A percentile compares a stretch with the other conserved stretches of the same genome.
Evolutionary conservation across 92 coral and sea anemone species (phyloP).

Genomic region (Epizoanthus stellaris): DNA sequence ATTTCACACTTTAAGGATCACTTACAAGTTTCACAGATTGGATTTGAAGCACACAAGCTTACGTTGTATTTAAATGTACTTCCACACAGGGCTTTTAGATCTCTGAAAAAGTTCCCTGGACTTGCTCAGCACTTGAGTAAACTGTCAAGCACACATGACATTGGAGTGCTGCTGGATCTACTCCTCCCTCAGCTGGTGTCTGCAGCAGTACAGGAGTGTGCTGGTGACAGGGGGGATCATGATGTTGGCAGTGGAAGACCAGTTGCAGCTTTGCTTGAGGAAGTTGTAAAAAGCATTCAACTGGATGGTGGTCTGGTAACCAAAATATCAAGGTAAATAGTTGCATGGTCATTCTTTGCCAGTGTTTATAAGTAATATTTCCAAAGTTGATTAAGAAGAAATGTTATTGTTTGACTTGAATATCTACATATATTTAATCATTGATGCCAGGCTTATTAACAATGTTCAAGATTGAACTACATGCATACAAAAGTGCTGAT

Average conservation of each 20-base stretch:
- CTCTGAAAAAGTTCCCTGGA: conserved; percentile 63
- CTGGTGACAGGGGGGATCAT: conserved; percentile 22
- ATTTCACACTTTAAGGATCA: too few relatives aligned
- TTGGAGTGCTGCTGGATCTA: conserved; percentile 72
- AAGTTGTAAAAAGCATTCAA: conserved; percentile 33
- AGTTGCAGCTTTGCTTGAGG: background rate
- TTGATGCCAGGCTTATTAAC: too few relatives aligned
- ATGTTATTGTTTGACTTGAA: background rate
- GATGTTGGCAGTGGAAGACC: conserved; percentile 1
- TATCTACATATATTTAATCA: too few relatives aligned
- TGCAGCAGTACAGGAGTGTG: conserved; percentile 46
- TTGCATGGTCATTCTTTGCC: background rate
- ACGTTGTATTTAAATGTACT: background rate
- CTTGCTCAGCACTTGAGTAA: conserved; percentile 59
- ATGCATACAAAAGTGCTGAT: too few relatives aligned
- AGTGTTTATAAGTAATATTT: background rate
- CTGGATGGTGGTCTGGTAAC: background rate
- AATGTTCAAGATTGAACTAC: too few relatives aligned
- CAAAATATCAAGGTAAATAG: conserved; percentile 11
- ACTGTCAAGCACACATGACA: conserved; percentile 59
- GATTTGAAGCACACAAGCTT: background rate
- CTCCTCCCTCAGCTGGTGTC: conserved; percentile 77
- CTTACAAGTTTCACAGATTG: background rate
- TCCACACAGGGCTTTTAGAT: conserved; percentile 64
- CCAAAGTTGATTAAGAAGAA: background rate